A percentile compares a stretch with the other conserved stretches of the same genome.
Evolutionary conservation across 2,888 invertebrate genomes (phyloP).

Genomic region (Oasisia sp.): DNA sequence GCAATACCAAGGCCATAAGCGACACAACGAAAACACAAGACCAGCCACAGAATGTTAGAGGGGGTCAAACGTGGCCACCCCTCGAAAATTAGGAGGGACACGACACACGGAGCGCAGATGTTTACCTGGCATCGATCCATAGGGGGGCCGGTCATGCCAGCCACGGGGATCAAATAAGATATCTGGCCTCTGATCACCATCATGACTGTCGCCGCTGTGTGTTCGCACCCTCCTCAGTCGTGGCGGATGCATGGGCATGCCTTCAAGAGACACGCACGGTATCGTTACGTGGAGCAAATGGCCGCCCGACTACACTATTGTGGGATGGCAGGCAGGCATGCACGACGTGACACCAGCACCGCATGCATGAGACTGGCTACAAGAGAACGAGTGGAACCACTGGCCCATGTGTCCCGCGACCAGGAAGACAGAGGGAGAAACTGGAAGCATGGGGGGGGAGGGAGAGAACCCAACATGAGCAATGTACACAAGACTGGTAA

Average conservation of each 20-base stretch:
- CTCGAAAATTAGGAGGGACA: not conserved
- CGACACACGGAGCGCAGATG: not conserved
- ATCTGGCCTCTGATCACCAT: slow-evolving; percentile 49
- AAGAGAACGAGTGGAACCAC: not conserved
- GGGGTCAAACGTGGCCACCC: not conserved
- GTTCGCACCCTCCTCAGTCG: slow-evolving; percentile 42
- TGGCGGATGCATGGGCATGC: slow-evolving; percentile 59
- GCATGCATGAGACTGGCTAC: not conserved
- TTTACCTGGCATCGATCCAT: slow-evolving; percentile 36
- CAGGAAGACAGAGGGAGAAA: not conserved
- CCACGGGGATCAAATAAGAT: slow-evolving; percentile 44
- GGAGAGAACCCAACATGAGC: not conserved
- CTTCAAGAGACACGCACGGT: slow-evolving; percentile 40
- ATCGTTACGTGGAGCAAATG: not conserved
- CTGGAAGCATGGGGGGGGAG: not conserved
- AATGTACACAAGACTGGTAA: not conserved
- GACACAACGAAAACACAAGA: not conserved
- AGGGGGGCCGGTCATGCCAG: slow-evolving; percentile 8
- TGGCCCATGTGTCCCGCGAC: not conserved
- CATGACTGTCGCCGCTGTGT: slow-evolving; percentile 51
- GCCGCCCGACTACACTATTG: not conserved
- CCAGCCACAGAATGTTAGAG: not conserved
- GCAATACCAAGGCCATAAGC: not conserved
- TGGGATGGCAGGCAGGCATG: not conserved
- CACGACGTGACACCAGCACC: slow-evolving; percentile 3